Base-by-base conservation (phyloP, 2,797 vertebrate species). In the Esox lucius region DNA sequence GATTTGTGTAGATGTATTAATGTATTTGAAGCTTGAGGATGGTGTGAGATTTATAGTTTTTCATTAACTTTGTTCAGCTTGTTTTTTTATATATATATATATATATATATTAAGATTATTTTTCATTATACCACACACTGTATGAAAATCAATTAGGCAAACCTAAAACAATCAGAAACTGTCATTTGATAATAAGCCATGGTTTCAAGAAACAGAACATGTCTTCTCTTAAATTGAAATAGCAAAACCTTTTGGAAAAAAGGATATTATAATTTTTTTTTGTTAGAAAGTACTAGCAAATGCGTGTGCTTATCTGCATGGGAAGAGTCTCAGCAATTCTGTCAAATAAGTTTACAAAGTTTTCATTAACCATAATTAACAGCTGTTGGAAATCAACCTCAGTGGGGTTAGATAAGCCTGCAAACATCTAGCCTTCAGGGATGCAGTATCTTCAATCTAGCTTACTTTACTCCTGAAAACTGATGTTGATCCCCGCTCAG, bases 251-350 rank as follows among this genome's bases (percentile, higher is more conserved):
- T 28, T 11, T 7, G 15, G n/a, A 59, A 7, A 72, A n/a, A 61
- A 42, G 19, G 3, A 13, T n/a, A 19, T 19, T 19, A 5, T 56
- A 48, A n/a, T n/a, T 22, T 15, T 72, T 19, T 71, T 74, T 76
- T 83, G 69, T 65, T 85, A 80, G 69, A 78, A 73, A 48, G 67
- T 83, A 77, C 78, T n/a, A 73, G 80, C 1, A 73, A 68, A 17
- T 49, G 56, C 2, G 46, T 15, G 81, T 86, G 68, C 80, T 72
- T 53, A 81, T 66, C 70, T 83, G 77, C 78, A 79, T 75, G 51
- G 39, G 59, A 70, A 16, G 75, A 71, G 51, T 74, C 53, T 56
- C 42, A 51, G n/a, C 62, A 80, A 83, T 56, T 33, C 66, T 46
- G 70, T 72, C 42, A 69, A 66, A 78, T 17, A 42, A 64, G 71